Base-by-base conservation (phyloP, 2,113 vertebrate species). In the Echinops telfairi region DNA sequence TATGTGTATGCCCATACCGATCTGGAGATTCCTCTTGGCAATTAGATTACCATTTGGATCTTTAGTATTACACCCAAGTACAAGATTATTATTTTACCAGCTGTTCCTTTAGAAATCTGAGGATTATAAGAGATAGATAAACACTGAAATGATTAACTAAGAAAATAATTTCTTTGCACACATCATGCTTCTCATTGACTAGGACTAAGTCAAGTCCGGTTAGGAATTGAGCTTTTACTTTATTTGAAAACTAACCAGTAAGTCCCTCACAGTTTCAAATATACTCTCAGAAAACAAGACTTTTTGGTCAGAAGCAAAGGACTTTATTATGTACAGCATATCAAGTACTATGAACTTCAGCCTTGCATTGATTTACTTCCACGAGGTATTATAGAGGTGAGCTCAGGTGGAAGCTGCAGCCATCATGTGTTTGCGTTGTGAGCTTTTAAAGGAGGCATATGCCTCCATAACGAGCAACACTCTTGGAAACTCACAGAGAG, bases 31-130 rank as follows among this genome's bases (percentile, higher is more conserved):
- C 58, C 2, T 86, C 22, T 40, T 58, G 47, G 58, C 47, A 25
- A 70, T 82, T 10, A 58, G 38, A 86, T 86, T 81, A 2, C 31
- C 76, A 43, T 36, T 86, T n/a, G 11, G 12, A 70, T 19, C 68
- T 85, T 87, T 83, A 12, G 90, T 83, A 31, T 80, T 20, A 83
- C 38, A 20, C 68, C 92, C 93, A 91, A 71, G 47, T n/a, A 38
- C 3, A 71, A 25, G 47, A 43, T 57, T 92, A 88, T 22, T 82
- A 14, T 86, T 86, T 92, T 31, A 86, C 7, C 47, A 15, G 71
- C 27, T 58, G n/a, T 93, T 86, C 23, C 79, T 89, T 23, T 10
- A 89, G 86, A 92, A 73, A 92, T 40, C 17, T 80, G 47, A 89
- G 38, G 23, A 73, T 53, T 92, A n/a, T 0, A 79, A 86, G 11